Percentiles rank a stretch among this genome's conserved stretches.
phyloP scores from a whole-genome alignment of 2,888 invertebrate genomes.

The Branchinecta sandiegonensis region DNA sequence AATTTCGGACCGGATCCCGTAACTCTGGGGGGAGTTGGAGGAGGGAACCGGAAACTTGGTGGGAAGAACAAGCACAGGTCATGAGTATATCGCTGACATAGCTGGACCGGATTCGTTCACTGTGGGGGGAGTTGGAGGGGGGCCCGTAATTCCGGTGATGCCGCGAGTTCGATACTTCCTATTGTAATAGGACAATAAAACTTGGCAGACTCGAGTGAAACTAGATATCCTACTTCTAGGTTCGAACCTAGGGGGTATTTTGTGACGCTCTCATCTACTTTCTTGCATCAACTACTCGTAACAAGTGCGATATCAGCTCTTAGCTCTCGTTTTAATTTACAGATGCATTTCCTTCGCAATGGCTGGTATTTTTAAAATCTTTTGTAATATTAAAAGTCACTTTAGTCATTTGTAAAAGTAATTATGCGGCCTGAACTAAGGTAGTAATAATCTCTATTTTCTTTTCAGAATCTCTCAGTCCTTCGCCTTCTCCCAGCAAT shows the following conservation, averaged over 20 bases:
- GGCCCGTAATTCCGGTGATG: not conserved
- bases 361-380: too few species aligned
- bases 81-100: not conserved
- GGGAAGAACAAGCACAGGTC: not conserved
- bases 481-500: constrained; percentile 35
- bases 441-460: not conserved
- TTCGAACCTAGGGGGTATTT: too few species aligned
- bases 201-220: not conserved
- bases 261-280: too few species aligned
- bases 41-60: not conserved
- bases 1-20: not conserved
- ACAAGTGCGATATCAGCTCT: too few species aligned
- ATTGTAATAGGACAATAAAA: not conserved
- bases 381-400: too few species aligned
- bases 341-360: too few species aligned
- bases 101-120: constrained; percentile 1
- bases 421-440: too few species aligned
- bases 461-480: not conserved
- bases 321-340: too few species aligned
- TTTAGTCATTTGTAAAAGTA: too few species aligned
- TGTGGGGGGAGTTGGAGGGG: not conserved
- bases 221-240: too few species aligned
- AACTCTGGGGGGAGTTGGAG: not conserved
- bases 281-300: too few species aligned
- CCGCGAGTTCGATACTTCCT: not conserved